phyloP scores from a whole-genome alignment of 2,113 vertebrate genomes.

The Hemiscyllium ocellatum region DNA sequence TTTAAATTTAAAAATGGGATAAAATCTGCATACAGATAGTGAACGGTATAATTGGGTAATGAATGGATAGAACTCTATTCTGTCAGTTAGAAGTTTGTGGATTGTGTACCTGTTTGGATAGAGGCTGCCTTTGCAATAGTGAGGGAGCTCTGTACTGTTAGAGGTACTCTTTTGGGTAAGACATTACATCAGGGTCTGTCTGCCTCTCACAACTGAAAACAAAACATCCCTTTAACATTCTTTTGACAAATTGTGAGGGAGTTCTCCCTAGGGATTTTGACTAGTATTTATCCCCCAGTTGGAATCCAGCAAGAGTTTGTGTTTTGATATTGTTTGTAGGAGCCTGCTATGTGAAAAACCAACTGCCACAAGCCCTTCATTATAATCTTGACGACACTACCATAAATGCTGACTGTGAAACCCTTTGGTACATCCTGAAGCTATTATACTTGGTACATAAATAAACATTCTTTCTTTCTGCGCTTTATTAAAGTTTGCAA shows the following conservation, averaged over 20 bases:
- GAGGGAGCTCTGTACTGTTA: neutral
- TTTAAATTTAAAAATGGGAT: neutral
- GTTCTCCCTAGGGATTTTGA: neutral
- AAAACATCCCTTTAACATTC: neutral
- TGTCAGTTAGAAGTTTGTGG: neutral
- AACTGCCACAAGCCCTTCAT: neutral
- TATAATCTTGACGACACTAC: neutral
- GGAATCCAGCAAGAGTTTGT: no score
- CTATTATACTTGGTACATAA: neutral
- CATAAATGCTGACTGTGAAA: neutral
- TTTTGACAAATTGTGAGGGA: neutral
- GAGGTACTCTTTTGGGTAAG: neutral
- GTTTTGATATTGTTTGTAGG: neutral
- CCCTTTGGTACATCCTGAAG: no score
- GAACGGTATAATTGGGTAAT: neutral
- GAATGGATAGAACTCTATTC: neutral
- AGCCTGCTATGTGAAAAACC: neutral
- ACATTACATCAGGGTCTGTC: no score
- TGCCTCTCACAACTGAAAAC: no score
- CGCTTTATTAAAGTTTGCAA: neutral
- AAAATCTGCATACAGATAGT: no score
- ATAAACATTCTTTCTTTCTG: neutral
- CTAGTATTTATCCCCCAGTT: no score
- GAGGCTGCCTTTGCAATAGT: neutral
- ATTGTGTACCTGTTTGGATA: neutral